Evolutionary conservation across 2,113 vertebrate species (phyloP), one percentile per base, ranked within the genome.

Genomic region (Planiliza haematocheilus): DNA sequence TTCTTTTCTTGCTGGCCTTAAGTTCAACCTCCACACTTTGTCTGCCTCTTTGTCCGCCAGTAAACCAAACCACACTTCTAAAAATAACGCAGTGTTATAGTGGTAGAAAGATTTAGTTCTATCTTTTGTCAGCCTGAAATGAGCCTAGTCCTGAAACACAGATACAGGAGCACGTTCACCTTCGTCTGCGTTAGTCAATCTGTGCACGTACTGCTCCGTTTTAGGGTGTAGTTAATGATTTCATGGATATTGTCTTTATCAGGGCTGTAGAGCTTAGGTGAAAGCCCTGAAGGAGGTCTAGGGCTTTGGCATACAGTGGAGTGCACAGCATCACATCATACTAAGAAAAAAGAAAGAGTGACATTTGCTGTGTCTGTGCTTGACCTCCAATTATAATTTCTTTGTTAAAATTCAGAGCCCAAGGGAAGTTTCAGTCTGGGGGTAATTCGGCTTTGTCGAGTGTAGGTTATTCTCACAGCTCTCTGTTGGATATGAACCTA

Each of bases 181-280:
- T 24, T 21, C 10, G 48, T 73, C 8, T 17, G 46, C 7, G 11
- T 6, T 8, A 18, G 13, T 34, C 34, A 8, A 14, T 70, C 10
- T 50, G 30, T 21, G 5, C 38, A 2, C n/a, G 13, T n/a, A 4
- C n/a, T 38, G 20, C 14, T 66, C 50, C 21, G 20, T 50, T 61
- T 39, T 9, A 7, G 43, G 49, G 8, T 3, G 16, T 52, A 30
- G 12, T 8, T 70, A 34, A 60, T 78, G 64, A 60, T 60, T 69
- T 69, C 7, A 49, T 18, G 51, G 57, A 56, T 45, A 62, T 41
- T 17, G 13, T 42, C 21, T 18, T 71, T n/a, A 37, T 43, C n/a
- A 5, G 14, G 20, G 14, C 41, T 7, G 16, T 14, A 4, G 2
- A 18, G 14, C 16, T 37, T 0, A 8, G 12, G 7, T 37, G 1